Percentiles rank a stretch among this genome's conserved stretches.
Evolutionary conservation across 2,888 invertebrate species (phyloP).

Genomic region (Athetis lepigone): DNA sequence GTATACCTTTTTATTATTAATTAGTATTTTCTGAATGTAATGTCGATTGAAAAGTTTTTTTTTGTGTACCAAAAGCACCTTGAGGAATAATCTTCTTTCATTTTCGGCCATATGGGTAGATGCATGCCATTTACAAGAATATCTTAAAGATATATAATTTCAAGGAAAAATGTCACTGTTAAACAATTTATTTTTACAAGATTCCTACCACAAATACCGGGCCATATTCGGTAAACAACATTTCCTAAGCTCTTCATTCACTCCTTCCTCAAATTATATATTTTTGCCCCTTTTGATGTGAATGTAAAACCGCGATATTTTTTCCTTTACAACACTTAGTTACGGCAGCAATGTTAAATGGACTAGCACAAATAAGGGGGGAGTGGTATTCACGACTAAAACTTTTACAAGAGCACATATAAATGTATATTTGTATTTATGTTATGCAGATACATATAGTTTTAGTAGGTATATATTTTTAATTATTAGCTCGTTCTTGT

Average conservation of each 20-base stretch:
- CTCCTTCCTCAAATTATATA: constrained; percentile 32
- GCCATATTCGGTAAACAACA: constrained; percentile 8
- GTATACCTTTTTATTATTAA: no score
- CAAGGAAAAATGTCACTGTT: background rate
- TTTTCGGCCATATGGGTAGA: no score
- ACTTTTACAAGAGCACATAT: constrained; percentile 27
- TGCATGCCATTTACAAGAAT: no score
- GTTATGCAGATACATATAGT: background rate
- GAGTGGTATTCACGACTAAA: constrained; percentile 27
- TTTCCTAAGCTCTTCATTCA: constrained; percentile 4
- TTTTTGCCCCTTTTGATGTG: constrained; percentile 14
- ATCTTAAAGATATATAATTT: no score
- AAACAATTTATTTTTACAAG: background rate
- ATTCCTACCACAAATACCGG: background rate
- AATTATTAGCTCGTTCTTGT: background rate
- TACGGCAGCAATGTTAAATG: constrained; percentile 22
- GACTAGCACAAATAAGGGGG: constrained; percentile 34
- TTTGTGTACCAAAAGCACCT: no score
- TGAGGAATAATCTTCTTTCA: no score
- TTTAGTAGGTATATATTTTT: background rate
- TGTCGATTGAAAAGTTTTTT: no score
- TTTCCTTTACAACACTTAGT: constrained; percentile 31
- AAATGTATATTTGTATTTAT: constrained; percentile 5
- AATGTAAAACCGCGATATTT: constrained; percentile 37
- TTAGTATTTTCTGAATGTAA: no score